These are phyloP conservation scores for Anticlea derivata DNA, from an alignment of 2,888 invertebrate genomes.

Conservation along the genomic window DNA sequence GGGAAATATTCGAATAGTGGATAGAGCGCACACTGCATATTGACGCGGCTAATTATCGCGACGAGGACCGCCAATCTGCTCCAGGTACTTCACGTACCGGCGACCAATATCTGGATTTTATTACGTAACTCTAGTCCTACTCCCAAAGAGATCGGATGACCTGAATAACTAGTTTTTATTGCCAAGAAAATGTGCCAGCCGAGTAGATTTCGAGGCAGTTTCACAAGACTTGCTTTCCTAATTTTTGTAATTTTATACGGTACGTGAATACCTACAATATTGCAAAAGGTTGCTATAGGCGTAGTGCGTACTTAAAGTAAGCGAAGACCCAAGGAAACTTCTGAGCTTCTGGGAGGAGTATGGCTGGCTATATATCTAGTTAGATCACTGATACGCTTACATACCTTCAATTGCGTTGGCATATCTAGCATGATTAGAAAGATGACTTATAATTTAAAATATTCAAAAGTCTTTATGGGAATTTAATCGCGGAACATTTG, in stretches of 20 bases:
- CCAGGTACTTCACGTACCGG: background rate
- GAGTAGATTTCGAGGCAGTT: constrained; percentile 10
- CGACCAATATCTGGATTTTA: constrained; percentile 25
- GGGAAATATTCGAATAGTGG: constrained; percentile 64
- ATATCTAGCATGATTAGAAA: background rate
- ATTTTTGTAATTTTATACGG: background rate
- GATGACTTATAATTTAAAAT: too few relatives aligned
- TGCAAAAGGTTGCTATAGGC: too few relatives aligned
- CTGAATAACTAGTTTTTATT: constrained; percentile 23
- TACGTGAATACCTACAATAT: too few relatives aligned
- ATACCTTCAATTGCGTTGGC: too few relatives aligned
- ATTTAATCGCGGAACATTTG: too few relatives aligned
- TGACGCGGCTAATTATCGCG: constrained; percentile 60
- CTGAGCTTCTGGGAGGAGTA: too few relatives aligned
- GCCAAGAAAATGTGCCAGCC: constrained; percentile 18
- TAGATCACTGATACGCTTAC: too few relatives aligned
- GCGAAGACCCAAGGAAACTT: too few relatives aligned
- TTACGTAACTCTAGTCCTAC: constrained; percentile 30
- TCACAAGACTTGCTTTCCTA: background rate
- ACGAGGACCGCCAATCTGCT: constrained; percentile 17
- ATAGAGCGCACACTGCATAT: constrained; percentile 53
- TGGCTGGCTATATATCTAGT: too few relatives aligned
- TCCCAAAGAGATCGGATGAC: constrained; percentile 14
- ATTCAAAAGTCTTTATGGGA: too few relatives aligned
- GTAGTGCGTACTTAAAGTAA: too few relatives aligned